These are phyloP conservation scores for Chloroclysta siterata DNA, from an alignment of 2,888 invertebrate genomes.

Conservation along the genomic window DNA sequence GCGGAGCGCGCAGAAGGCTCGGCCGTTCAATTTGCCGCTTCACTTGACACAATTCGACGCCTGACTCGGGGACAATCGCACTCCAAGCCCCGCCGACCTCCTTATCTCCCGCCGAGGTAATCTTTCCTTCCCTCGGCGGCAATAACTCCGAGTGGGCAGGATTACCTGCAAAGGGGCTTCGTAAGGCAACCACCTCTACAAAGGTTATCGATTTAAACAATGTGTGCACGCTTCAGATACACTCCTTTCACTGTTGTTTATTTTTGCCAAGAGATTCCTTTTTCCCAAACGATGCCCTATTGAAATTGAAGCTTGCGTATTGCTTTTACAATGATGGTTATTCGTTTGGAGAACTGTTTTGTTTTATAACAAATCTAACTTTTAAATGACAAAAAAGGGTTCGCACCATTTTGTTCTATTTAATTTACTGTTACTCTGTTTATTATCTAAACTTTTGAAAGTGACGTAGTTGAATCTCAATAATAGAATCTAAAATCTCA, in stretches of 20 bases:
- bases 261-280: constrained; percentile 46
- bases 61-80: constrained; percentile 85
- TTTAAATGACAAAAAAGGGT: not conserved
- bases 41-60: constrained; percentile 85
- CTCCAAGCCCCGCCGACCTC: constrained; percentile 84
- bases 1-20: constrained; percentile 79
- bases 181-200: constrained; percentile 79
- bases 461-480: not conserved
- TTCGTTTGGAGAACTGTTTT: constrained; percentile 15
- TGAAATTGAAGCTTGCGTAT: constrained; percentile 33
- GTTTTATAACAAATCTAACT: constrained; percentile 12
- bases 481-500: constrained; percentile 47
- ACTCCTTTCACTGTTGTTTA: constrained; percentile 63
- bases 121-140: constrained; percentile 85
- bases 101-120: constrained; percentile 85
- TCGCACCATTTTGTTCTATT: not conserved
- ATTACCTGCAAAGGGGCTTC: constrained; percentile 83
- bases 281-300: constrained; percentile 37
- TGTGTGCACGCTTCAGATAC: constrained; percentile 70
- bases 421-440: not conserved
- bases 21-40: constrained; percentile 85
- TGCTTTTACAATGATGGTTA: constrained; percentile 30
- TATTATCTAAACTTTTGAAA: not conserved
- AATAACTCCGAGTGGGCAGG: constrained; percentile 85
- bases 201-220: constrained; percentile 82